Percentiles rank a stretch among this genome's conserved stretches.
These are phyloP conservation scores for Saturnia pavonia DNA, from an alignment of 2,888 invertebrate genomes.

Conservation along the genomic window DNA sequence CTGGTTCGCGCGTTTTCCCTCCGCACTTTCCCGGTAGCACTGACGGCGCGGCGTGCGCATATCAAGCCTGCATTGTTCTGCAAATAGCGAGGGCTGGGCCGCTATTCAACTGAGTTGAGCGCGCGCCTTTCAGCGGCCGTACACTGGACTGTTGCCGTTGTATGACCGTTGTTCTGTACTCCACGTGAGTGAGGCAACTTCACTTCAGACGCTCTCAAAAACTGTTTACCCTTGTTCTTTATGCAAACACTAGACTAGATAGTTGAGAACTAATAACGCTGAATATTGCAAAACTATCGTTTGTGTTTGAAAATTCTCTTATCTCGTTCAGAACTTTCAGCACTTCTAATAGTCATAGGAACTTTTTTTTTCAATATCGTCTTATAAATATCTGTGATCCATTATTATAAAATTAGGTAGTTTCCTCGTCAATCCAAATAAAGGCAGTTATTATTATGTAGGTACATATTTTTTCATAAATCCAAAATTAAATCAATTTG, in stretches of 20 bases:
- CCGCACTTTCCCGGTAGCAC: constrained; percentile 74
- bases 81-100: constrained; percentile 77
- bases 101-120: constrained; percentile 60
- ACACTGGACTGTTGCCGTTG: constrained; percentile 52
- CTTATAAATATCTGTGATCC: too few species aligned
- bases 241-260: constrained; percentile 39
- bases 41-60: constrained; percentile 69
- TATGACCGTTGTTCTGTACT: constrained; percentile 30
- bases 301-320: constrained; percentile 9
- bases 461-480: too few species aligned
- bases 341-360: background rate
- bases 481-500: too few species aligned
- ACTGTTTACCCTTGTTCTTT: constrained; percentile 46
- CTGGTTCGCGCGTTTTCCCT: constrained; percentile 67
- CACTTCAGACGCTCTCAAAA: constrained; percentile 44
- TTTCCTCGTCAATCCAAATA: too few species aligned
- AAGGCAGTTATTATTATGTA: too few species aligned
- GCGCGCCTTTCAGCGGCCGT: constrained; percentile 49
- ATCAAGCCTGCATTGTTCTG: constrained; percentile 79
- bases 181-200: constrained; percentile 48
- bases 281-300: constrained; percentile 6
- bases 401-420: too few species aligned
- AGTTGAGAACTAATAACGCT: constrained; percentile 1
- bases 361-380: too few species aligned
- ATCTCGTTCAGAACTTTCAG: background rate